Base-by-base conservation (phyloP, 1,140 invertebrate species). In the Chelonus insularis region DNA sequence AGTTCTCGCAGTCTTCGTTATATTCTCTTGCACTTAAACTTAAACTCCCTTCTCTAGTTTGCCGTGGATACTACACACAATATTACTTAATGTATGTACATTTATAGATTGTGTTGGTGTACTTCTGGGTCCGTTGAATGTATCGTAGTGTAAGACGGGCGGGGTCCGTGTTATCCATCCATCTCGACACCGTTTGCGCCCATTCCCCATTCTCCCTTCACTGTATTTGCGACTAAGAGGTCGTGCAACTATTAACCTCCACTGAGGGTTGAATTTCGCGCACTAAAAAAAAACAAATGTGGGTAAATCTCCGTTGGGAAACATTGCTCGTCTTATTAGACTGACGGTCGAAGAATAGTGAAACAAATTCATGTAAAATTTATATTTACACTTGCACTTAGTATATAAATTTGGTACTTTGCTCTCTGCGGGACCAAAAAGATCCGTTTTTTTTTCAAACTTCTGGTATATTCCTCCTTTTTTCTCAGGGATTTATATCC, bases 221-320 rank as follows among this genome's bases (percentile, higher is more conserved):
- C 20, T 47, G 12, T 29, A 45, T 20, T 29, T 16, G 51, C n/a
- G 29, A 29, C 7, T 4, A 41, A n/a, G 45, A 60, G 63, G 54
- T 64, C 58, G 57, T 57, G 39, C 57, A 48, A 60, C 58, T 64
- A 64, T 64, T 64, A 64, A 64, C 63, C 57, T 60, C 52, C 37
- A 29, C 25, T 37, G 60, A 55, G 56, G 57, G 57, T 39, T 57
- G 29, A 57, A 52, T 54, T 62, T 56, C 16, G 21, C 18, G n/a
- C 9, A 14, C 2, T 3, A 16, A 23, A 11, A 23, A 14, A 47
- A 14, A 11, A 23, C 8, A 23, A 29, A 29, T 29, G 25, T 29
- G 25, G 25, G 25, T 7, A 29, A 25, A 12, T 51, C 36, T 58
- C 63, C 63, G 23, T 43, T 23, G 58, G 43, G 63, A 61, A 45